phyloP scores from a whole-genome alignment of 92 coral and sea anemone genomes.

The Paragorgia papillata region DNA sequence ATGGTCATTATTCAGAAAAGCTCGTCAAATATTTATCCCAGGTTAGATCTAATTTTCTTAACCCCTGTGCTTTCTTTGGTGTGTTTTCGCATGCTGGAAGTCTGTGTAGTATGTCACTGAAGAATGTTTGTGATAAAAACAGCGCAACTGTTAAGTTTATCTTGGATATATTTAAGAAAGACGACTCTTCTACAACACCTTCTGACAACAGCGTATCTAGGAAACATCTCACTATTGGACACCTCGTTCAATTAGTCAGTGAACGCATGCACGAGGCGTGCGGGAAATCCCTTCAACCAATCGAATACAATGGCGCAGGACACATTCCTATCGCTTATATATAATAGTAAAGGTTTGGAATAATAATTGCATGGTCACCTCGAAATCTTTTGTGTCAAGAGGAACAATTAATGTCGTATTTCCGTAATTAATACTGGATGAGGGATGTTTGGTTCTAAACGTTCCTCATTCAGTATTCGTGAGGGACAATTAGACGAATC shows the following conservation, averaged over 20 bases:
- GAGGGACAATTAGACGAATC: too few species aligned
- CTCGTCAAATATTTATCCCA: slow-evolving; percentile 14
- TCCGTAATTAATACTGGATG: too few species aligned
- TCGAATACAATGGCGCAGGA: slow-evolving; percentile 6
- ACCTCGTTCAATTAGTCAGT: slow-evolving; percentile 8
- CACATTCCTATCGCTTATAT: slow-evolving; percentile 3
- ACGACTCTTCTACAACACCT: not conserved
- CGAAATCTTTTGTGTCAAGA: too few species aligned
- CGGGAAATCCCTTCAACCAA: slow-evolving; percentile 14
- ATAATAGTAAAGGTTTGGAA: too few species aligned
- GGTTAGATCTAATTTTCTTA: not conserved
- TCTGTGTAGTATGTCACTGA: slow-evolving; percentile 11
- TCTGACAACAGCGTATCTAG: not conserved
- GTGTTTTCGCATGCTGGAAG: slow-evolving; percentile 27
- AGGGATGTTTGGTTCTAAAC: too few species aligned
- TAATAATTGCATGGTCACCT: too few species aligned
- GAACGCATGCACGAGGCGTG: slow-evolving; percentile 6
- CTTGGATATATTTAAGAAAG: slow-evolving; percentile 18
- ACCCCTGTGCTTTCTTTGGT: slow-evolving; percentile 5
- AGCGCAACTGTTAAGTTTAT: slow-evolving; percentile 15
- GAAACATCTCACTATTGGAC: slow-evolving; percentile 1
- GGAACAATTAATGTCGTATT: too few species aligned
- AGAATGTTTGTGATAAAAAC: slow-evolving; percentile 3
- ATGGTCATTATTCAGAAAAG: slow-evolving; percentile 37
- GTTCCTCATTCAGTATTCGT: too few species aligned